phyloP scores from a whole-genome alignment of 2,797 vertebrate species.

The Microcaecilia unicolor region DNA sequence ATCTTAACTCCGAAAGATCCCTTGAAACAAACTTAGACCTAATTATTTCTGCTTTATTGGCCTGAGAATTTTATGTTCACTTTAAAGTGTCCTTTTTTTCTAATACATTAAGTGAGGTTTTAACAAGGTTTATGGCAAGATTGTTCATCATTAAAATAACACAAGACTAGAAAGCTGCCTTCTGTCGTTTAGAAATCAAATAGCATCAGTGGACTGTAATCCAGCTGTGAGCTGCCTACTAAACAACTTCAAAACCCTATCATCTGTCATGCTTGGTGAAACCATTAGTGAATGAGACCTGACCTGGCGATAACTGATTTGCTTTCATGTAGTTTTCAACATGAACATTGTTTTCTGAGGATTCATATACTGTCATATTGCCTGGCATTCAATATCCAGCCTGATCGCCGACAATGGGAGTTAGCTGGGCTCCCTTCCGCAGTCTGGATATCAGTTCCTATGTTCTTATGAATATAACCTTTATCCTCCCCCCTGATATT shows the following conservation, averaged over 20 bases:
- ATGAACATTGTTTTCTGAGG: too few relatives aligned
- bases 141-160: conserved; percentile 55
- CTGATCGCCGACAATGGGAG: too few relatives aligned
- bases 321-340: too few relatives aligned
- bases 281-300: conserved; percentile 22
- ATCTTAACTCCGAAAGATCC: too few relatives aligned
- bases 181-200: conserved; percentile 51
- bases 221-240: conserved; percentile 45
- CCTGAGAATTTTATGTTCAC: conserved; percentile 36
- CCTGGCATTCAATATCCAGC: too few relatives aligned
- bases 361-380: too few relatives aligned
- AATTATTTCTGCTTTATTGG: conserved; percentile 44
- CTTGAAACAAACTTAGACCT: conserved; percentile 25
- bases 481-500: too few relatives aligned
- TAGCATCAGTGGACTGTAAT: conserved; percentile 43
- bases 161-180: conserved; percentile 50
- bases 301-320: too few relatives aligned
- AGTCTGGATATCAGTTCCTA: too few relatives aligned
- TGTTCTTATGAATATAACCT: too few relatives aligned
- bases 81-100: conserved; percentile 52
- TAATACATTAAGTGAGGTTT: conserved; percentile 52
- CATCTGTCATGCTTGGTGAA: conserved; percentile 18
- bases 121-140: conserved; percentile 53
- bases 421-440: too few relatives aligned
- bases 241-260: conserved; percentile 27